Percentiles rank a stretch among this genome's conserved stretches.
Conservation (phyloP, 2,797 vertebrate genomes). For the Gambusia yucatana region DNA sequence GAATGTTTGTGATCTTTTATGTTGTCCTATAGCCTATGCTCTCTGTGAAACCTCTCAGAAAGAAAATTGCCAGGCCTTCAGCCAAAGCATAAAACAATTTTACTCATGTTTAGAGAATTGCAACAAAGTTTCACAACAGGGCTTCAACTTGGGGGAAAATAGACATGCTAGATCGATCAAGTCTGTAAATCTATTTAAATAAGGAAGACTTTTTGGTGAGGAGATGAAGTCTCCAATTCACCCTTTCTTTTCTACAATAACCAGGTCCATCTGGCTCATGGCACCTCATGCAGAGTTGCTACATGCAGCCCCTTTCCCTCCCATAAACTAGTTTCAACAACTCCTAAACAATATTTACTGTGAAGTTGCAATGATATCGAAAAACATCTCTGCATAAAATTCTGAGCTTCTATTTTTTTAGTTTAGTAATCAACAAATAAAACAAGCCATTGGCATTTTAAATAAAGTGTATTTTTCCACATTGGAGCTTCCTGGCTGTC, state of each 20-base stretch:
- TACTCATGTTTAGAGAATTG: constrained; percentile 27
- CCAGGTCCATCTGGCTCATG: constrained; percentile 61
- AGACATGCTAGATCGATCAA: constrained; percentile 79
- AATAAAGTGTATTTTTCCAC: constrained; percentile 21
- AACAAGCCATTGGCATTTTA: constrained; percentile 10
- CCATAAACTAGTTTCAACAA: neutral
- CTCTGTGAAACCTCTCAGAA: constrained; percentile 19
- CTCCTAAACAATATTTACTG: neutral
- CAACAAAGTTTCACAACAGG: constrained; percentile 24
- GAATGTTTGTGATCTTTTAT: constrained; percentile 33
- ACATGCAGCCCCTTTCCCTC: neutral
- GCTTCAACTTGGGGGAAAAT: constrained; percentile 30
- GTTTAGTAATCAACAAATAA: constrained; percentile 17
- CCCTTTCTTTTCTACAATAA: constrained; percentile 78
- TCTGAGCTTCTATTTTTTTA: neutral
- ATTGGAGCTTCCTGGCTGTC: constrained; percentile 53
- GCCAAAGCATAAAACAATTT: constrained; percentile 42
- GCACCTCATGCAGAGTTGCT: constrained; percentile 4
- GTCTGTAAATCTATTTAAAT: constrained; percentile 83
- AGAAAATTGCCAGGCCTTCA: constrained; percentile 34
- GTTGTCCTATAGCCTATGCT: constrained; percentile 9
- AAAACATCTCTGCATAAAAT: constrained; percentile 41
- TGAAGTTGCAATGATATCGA: constrained; percentile 2
- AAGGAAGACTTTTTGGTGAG: constrained; percentile 81
- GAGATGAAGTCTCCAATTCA: constrained; percentile 80